Percentiles rank a stretch among this genome's conserved stretches.
Evolutionary conservation across 2,113 vertebrate species (phyloP).

Genomic region (Mormyrus iriodes): DNA sequence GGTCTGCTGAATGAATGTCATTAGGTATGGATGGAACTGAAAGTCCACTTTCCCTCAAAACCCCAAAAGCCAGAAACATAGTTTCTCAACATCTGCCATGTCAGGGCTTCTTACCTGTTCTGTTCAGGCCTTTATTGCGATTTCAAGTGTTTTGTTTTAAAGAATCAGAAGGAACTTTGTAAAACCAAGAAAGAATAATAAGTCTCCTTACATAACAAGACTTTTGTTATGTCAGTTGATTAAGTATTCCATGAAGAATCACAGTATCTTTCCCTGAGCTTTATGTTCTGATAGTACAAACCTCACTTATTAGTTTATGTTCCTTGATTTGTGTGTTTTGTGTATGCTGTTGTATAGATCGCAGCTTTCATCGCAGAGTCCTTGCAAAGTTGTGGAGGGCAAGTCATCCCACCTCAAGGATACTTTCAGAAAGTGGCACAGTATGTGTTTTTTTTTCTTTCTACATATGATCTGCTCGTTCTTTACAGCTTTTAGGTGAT

Average conservation of each 20-base stretch:
- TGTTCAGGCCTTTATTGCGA: neutral
- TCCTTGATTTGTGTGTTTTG: neutral
- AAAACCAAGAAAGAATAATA: neutral
- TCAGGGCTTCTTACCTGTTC: neutral
- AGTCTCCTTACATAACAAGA: neutral
- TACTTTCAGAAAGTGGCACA: conserved; percentile 96
- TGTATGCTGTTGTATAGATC: conserved; percentile 75
- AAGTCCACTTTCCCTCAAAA: neutral
- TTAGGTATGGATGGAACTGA: neutral
- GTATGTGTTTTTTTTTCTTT: conserved; percentile 52
- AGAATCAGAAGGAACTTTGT: neutral
- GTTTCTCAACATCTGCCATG: neutral
- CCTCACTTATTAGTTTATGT: too few relatives aligned
- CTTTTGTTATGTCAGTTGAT: neutral
- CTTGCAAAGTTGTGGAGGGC: conserved; percentile 95
- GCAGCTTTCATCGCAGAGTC: conserved; percentile 96
- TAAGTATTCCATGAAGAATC: neutral
- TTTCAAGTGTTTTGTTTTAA: neutral
- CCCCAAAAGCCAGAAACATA: neutral
- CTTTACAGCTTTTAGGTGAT: neutral
- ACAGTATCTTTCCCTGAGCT: neutral
- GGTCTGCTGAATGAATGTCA: neutral
- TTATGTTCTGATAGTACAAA: neutral
- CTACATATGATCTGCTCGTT: neutral
- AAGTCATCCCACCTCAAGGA: conserved; percentile 88